Evolutionary conservation across 1,140 invertebrate genomes (phyloP).

Genomic region (Drosophila serrata): DNA sequence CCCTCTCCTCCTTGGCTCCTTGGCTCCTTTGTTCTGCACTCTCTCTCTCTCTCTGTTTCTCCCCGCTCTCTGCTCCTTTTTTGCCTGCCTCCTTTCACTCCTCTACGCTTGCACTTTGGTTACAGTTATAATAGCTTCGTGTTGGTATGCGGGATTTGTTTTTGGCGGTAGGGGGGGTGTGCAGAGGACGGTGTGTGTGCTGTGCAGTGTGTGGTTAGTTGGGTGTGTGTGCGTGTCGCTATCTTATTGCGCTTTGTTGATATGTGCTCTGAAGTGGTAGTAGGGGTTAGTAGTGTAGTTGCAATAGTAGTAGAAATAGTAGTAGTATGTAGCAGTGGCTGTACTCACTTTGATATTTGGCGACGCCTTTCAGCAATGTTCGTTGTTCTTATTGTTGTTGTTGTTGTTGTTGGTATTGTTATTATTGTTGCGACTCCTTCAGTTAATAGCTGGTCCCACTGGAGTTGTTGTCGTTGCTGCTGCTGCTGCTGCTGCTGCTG

Average conservation of each 20-base stretch:
- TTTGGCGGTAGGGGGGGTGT: background rate
- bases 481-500: constrained; percentile 21
- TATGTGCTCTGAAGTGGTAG: constrained; percentile 7
- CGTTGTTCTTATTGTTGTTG: constrained; percentile 49
- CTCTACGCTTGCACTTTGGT: constrained; percentile 39
- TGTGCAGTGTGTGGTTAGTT: background rate
- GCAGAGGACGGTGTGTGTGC: background rate
- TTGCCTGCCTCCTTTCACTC: background rate
- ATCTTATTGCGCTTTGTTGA: constrained; percentile 19
- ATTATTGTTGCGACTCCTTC: constrained; percentile 28
- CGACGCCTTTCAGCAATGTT: constrained; percentile 60
- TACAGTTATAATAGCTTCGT: constrained; percentile 45
- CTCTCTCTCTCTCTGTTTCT: background rate
- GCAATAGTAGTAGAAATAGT: constrained; percentile 18
- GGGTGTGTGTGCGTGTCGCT: constrained; percentile 6
- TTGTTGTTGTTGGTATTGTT: constrained; percentile 20
- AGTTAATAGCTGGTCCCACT: constrained; percentile 47
- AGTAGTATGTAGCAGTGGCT: background rate
- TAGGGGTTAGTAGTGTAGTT: constrained; percentile 7
- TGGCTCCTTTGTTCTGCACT: constrained; percentile 9
- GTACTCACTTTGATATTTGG: constrained; percentile 70
- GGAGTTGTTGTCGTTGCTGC: constrained; percentile 17
- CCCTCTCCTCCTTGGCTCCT: constrained; percentile 2
- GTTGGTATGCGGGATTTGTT: constrained; percentile 30
- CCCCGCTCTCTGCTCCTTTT: background rate